Evolutionary conservation across 2,888 invertebrate genomes (phyloP).

Genomic region (Sylvicola fuscatus): DNA sequence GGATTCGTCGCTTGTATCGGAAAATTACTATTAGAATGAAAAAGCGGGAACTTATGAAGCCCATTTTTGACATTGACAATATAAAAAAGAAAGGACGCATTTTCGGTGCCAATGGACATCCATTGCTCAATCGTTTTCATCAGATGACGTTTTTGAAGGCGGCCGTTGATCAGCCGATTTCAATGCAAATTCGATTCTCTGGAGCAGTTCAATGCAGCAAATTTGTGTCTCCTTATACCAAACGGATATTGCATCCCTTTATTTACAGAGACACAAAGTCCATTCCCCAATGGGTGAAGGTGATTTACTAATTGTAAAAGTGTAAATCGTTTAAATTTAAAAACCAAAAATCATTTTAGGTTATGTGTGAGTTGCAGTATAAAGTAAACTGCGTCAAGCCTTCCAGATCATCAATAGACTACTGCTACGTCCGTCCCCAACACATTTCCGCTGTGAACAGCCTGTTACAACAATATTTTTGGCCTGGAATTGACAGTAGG

Average conservation of each 20-base stretch:
- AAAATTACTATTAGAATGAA: constrained; percentile 34
- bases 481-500: constrained; percentile 79
- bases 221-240: constrained; percentile 49
- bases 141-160: constrained; percentile 4
- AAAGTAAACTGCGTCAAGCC: constrained; percentile 23
- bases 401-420: constrained; percentile 47
- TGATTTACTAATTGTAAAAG: constrained; percentile 34
- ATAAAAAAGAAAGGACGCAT: constrained; percentile 7
- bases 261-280: constrained; percentile 50
- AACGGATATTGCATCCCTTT: constrained; percentile 58
- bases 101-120: constrained; percentile 5
- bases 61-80: constrained; percentile 36
- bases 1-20: constrained; percentile 28
- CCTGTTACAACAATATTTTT: constrained; percentile 65
- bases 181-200: constrained; percentile 29
- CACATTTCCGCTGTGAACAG: constrained; percentile 76
- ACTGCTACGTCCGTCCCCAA: constrained; percentile 69
- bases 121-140: constrained; percentile 22
- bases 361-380: constrained; percentile 29
- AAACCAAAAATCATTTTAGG: no score
- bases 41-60: constrained; percentile 32
- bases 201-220: constrained; percentile 30
- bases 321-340: neutral
- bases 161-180: neutral
- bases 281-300: constrained; percentile 46